Evolutionary conservation across 2,797 vertebrate species (phyloP).

Genomic region (Chaetodon trifasciatus): DNA sequence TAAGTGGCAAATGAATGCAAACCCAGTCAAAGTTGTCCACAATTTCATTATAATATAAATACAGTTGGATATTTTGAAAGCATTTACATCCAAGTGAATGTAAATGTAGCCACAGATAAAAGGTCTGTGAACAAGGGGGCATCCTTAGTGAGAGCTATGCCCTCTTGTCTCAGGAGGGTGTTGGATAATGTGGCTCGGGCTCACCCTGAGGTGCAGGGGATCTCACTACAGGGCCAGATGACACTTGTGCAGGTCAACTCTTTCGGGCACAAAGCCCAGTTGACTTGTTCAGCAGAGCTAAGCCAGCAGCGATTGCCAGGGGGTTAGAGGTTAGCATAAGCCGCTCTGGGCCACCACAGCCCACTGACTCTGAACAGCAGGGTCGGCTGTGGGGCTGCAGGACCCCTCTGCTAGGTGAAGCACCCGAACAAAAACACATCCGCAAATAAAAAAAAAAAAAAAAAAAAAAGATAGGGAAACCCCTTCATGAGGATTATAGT

Average conservation of each 20-base stretch:
- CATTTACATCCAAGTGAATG: neutral
- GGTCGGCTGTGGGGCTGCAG: conserved; percentile 44
- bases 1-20: neutral
- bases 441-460: neutral
- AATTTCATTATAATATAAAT: neutral
- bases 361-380: conserved; percentile 68
- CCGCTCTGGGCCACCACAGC: conserved; percentile 64
- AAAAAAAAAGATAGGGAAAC: neutral
- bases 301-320: conserved; percentile 52
- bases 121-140: neutral
- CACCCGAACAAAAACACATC: conserved; percentile 7
- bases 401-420: conserved; percentile 32
- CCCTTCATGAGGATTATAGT: conserved; percentile 25
- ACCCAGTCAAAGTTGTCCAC: neutral
- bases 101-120: neutral
- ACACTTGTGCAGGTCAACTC: conserved; percentile 55
- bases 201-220: conserved; percentile 54
- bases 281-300: conserved; percentile 59
- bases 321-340: conserved; percentile 72
- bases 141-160: conserved; percentile 11
- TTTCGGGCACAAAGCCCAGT: conserved; percentile 67
- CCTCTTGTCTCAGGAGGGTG: conserved; percentile 55
- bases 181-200: conserved; percentile 61
- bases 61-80: neutral
- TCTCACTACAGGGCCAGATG: conserved; percentile 50